Conservation (phyloP, 2,113 vertebrate species). For the Epinephelus lanceolatus region DNA sequence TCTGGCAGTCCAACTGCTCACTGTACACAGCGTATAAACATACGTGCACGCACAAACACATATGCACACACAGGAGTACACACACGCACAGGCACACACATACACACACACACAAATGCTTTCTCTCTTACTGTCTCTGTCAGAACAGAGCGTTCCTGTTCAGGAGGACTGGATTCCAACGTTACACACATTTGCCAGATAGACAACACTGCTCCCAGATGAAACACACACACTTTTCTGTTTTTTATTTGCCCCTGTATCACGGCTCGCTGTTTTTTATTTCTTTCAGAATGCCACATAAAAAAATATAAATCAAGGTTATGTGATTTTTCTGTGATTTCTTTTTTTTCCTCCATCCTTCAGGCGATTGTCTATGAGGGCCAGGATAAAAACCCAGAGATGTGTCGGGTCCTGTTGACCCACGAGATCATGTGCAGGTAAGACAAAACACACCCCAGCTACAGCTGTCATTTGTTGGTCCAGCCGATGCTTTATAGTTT, state of each 20-base stretch:
- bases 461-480: conserved; percentile 8
- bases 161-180: conserved; percentile 75
- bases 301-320: conserved; percentile 11
- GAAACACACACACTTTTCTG: conserved; percentile 62
- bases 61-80: conserved; percentile 49
- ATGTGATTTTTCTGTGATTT: conserved; percentile 20
- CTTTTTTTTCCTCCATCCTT: conserved; percentile 52
- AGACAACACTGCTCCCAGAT: conserved; percentile 73
- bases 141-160: conserved; percentile 79
- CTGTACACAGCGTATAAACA: conserved; percentile 78
- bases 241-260: conserved; percentile 43
- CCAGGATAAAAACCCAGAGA: conserved; percentile 98
- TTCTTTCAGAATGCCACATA: conserved; percentile 10
- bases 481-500: neutral
- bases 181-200: conserved; percentile 74
- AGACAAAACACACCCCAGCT: conserved; percentile 64
- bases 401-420: conserved; percentile 96
- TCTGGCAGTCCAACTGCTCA: conserved; percentile 86
- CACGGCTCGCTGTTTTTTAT: conserved; percentile 28
- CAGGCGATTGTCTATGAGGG: conserved; percentile 96
- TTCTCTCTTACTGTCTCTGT: conserved; percentile 75
- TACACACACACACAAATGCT: conserved; percentile 51
- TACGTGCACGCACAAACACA: conserved; percentile 70
- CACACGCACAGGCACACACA: conserved; percentile 27
- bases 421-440: conserved; percentile 99